A percentile compares a stretch with the other conserved stretches of the same genome.
Evolutionary conservation across 2,888 invertebrate species (phyloP).

Genomic region (Auanema sp.): DNA sequence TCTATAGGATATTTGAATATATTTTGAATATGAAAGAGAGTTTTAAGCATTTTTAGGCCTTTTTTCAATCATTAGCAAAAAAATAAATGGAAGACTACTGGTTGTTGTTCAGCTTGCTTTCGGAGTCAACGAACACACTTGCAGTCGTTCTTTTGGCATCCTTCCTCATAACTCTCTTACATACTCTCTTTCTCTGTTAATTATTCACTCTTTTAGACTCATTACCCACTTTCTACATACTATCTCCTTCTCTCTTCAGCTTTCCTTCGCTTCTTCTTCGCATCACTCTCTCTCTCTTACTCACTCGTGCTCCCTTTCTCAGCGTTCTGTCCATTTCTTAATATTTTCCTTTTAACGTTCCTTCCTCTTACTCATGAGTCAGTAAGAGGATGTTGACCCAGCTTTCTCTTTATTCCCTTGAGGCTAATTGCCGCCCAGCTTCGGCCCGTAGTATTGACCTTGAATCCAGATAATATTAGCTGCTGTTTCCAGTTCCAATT

Average conservation of each 20-base stretch:
- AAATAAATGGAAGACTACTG: constrained; percentile 1
- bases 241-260: neutral
- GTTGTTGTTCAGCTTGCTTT: neutral
- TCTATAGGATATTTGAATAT: neutral
- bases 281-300: constrained; percentile 10
- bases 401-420: neutral
- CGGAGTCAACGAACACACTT: no score
- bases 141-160: neutral
- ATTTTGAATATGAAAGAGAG: neutral
- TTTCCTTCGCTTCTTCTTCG: neutral
- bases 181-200: neutral
- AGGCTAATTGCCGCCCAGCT: neutral
- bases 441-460: neutral
- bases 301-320: constrained; percentile 13
- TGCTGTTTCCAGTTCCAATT: no score
- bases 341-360: neutral
- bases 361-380: neutral
- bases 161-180: neutral
- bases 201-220: constrained; percentile 1
- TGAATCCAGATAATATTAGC: no score
- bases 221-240: neutral
- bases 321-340: constrained; percentile 4
- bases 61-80: neutral
- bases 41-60: neutral
- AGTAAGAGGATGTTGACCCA: no score